Conservation (phyloP, 2,888 invertebrate species). For the Diplolepis rosae region DNA sequence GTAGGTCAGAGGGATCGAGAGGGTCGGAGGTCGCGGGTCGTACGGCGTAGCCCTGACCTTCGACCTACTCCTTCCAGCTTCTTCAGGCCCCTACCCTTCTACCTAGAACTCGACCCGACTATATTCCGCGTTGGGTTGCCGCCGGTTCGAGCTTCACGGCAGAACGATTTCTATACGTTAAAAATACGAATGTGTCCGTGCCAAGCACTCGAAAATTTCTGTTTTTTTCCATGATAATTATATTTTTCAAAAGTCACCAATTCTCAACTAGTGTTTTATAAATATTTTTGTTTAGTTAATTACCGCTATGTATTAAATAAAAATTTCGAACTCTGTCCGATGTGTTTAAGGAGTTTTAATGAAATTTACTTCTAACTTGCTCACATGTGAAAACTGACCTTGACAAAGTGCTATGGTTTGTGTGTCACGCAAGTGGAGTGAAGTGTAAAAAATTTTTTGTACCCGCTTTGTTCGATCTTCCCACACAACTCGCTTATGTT, state of each 20-base stretch:
- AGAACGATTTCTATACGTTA: conserved; percentile 43
- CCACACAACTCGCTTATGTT: conserved; percentile 4
- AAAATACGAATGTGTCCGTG: conserved; percentile 42
- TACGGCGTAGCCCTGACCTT: conserved; percentile 71
- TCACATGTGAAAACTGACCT: conserved; percentile 24
- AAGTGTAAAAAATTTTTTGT: conserved; percentile 13
- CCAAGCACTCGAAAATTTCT: background rate
- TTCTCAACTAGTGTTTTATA: too few relatives aligned
- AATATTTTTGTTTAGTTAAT: too few relatives aligned
- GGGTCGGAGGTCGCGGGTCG: conserved; percentile 70
- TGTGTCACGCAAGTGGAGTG: conserved; percentile 20
- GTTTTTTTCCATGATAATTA: too few relatives aligned
- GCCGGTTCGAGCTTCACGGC: conserved; percentile 43
- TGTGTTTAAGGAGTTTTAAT: too few relatives aligned
- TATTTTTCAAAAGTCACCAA: too few relatives aligned
- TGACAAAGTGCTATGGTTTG: background rate
- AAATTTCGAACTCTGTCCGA: too few relatives aligned
- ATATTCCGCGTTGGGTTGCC: conserved; percentile 41
- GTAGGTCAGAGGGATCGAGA: conserved; percentile 66
- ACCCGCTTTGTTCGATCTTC: conserved; percentile 22
- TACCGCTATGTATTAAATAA: too few relatives aligned
- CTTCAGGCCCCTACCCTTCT: conserved; percentile 48
- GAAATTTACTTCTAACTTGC: background rate
- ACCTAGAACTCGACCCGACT: conserved; percentile 41
- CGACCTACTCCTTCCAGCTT: conserved; percentile 60